phyloP scores from a whole-genome alignment of 2,113 vertebrate species.

The Hydrochoerus hydrochaeris region DNA sequence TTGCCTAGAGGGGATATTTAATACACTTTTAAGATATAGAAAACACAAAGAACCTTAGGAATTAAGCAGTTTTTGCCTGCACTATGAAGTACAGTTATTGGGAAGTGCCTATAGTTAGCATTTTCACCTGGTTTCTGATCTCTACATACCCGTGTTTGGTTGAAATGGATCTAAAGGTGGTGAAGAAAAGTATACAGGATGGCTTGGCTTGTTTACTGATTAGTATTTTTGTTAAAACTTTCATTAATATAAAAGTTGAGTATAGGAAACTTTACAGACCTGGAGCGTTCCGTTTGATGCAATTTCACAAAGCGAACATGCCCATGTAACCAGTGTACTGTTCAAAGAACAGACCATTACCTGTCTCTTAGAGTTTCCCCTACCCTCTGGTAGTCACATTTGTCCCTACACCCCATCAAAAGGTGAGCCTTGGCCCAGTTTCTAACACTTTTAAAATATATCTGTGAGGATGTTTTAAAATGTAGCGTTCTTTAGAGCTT shows the following conservation, averaged over 20 bases:
- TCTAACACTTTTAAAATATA: constrained; percentile 34
- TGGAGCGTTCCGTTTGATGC: neutral
- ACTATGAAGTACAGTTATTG: neutral
- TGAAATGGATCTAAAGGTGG: neutral
- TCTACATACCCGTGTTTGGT: neutral
- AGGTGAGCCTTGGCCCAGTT: neutral
- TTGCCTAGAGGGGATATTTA: neutral
- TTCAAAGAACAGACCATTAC: neutral
- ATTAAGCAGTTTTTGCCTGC: neutral
- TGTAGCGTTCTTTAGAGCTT: constrained; percentile 1
- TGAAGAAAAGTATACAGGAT: neutral
- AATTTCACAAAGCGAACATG: neutral
- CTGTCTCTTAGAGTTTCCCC: no score
- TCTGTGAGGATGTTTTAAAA: constrained; percentile 34
- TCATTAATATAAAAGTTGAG: neutral
- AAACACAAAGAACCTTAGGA: neutral
- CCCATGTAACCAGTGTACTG: neutral
- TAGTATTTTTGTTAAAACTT: neutral
- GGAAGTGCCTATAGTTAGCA: neutral
- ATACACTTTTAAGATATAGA: neutral
- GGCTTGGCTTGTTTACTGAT: neutral
- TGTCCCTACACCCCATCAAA: neutral
- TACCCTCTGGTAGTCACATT: neutral
- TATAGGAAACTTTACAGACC: neutral
- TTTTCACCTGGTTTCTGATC: neutral